Base-by-base conservation (phyloP, 2,888 invertebrate species). In the Hydrotaea cyrtoneurina region DNA sequence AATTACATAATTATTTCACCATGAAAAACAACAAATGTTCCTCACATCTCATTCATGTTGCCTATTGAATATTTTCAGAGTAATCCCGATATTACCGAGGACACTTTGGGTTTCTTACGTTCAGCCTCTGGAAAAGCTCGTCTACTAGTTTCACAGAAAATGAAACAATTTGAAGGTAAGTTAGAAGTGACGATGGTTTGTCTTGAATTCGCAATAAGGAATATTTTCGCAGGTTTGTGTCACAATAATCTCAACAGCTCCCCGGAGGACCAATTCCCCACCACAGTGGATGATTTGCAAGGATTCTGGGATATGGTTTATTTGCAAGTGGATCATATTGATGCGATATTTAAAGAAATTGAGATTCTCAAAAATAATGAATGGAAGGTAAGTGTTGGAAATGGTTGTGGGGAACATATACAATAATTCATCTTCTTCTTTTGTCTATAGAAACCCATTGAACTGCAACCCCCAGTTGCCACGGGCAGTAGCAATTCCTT, bases 241-340 rank as follows among this genome's bases (percentile, higher is more conserved):
- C 94, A 94, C 92, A 94, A 95, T 89, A 94, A 95, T 89, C 92
- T 95, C 50, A 95, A 95, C 91, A 95, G 95, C 89, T 93, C 94
- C 5, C 94, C 94, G 26, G 96, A 95, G 86, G 97, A 97, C 90
- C 96, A 95, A 85, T 98, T 97, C 92, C 97, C 96, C 10, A 98
- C 98, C 10, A 98, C 97, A 0, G 93, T 95, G 86, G 96, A 96
- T 88, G 99, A 99, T 92, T 93, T 99, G 86, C 97, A 97, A 89
- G 99, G 98, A 0, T 99, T 99, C 93, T 99, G 98, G 98, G 98
- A 99, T 92, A 98, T 99, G 98, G 97, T 98, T 36, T 95, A 96
- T 91, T 94, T 98, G 71, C 98, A 98, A 93, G 96, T 98, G 21
- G 95, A 95, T 83, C 96, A 98, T 89, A 95, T 98, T 76, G 95